Evolutionary conservation across 2,113 vertebrate species (phyloP), one percentile per base, ranked within the genome.

Genomic region (Anolis carolinensis): DNA sequence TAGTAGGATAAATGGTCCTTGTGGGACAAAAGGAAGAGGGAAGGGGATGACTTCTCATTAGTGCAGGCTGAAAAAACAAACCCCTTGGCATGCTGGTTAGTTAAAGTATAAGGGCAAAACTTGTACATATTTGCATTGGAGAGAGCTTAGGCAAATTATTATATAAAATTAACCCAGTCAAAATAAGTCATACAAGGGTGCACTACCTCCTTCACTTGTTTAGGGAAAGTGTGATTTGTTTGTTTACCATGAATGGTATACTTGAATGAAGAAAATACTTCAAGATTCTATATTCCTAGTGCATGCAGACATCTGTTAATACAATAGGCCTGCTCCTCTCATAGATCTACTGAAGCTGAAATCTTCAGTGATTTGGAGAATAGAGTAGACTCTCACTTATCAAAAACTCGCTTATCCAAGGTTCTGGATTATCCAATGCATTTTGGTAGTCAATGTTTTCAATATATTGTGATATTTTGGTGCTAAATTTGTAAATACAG

Each of bases 21-120:
- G n/a, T 75, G 59, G 83, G 62, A 6, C 73, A 86, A 75, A 65
- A 72, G 70, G 81, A 90, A 65, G 48, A 91, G 82, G 91, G 87
- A 82, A 83, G 91, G 79, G 93, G 91, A 90, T 89, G 92, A 88
- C 84, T 91, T 75, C 34, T 84, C 85, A 16, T 89, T 86, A 92
- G 88, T 48, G 11, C 87, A 89, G 92, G 89, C 76, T 91, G 90
- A 93, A 93, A 93, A 93, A 30, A 27, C 13, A 71, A 93, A 93
- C 90, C 94, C 90, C 89, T 88, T 92, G 85, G 87, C 88, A 92
- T 88, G 89, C 0, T 79, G 85, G 88, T 90, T 90, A 90, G 92
- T 94, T 93, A 92, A 94, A 90, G 94, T 93, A 93, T 91, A 93
- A 89, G 92, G 84, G 50, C 3, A 0, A 85, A 93, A 77, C 82